phyloP scores from a whole-genome alignment of 2,797 vertebrate species.

The Pantherophis alleghaniensis region DNA sequence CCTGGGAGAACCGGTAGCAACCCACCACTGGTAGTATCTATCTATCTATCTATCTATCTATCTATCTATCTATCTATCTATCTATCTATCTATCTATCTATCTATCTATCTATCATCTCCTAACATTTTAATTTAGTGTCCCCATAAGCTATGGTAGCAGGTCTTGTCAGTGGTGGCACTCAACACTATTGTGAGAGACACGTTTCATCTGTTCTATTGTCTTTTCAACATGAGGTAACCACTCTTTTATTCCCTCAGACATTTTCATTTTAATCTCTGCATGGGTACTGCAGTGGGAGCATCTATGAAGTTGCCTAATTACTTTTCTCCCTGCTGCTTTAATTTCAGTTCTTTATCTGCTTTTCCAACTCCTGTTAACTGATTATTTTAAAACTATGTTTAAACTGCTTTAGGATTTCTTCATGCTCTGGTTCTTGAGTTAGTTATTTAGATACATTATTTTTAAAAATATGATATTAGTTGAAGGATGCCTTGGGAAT shows the following conservation, averaged over 20 bases:
- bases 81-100: too few relatives aligned
- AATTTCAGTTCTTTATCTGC: not conserved
- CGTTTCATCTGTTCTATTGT: not conserved
- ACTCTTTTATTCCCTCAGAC: not conserved
- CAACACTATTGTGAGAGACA: not conserved
- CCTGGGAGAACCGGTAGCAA: too few relatives aligned
- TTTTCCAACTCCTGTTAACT: not conserved
- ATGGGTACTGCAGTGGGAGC: not conserved
- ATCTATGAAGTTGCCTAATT: not conserved
- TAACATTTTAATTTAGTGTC: not conserved
- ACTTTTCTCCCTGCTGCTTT: not conserved
- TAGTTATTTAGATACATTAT: not conserved
- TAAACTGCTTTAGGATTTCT: not conserved
- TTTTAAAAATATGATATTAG: not conserved
- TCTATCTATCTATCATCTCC: not conserved
- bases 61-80: too few relatives aligned
- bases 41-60: too few relatives aligned
- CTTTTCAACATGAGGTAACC: not conserved
- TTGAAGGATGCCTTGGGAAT: not conserved
- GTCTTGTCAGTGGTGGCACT: not conserved
- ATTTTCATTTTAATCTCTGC: not conserved
- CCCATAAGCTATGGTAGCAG: not conserved
- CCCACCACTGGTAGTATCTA: too few relatives aligned
- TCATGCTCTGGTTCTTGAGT: not conserved
- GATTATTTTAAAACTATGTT: not conserved